Evolutionary conservation across 2,888 invertebrate genomes (phyloP).

Genomic region (Pherbina coryleti): DNA sequence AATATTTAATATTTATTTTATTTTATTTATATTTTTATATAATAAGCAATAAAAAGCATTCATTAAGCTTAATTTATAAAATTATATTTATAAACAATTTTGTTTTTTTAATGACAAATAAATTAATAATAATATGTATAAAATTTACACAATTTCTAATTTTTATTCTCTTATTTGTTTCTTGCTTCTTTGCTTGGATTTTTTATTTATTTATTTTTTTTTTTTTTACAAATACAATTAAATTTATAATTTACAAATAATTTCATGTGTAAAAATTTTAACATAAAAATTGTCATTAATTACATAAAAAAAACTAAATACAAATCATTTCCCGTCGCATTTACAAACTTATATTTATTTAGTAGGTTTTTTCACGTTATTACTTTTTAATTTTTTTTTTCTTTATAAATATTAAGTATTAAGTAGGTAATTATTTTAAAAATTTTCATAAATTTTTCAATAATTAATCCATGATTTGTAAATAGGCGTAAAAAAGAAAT

Average conservation of each 20-base stretch:
- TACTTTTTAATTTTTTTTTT: conserved; percentile 8
- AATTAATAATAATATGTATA: conserved; percentile 35
- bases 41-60: conserved; percentile 45
- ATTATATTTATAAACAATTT: conserved; percentile 35
- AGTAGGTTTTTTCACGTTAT: neutral
- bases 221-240: conserved; percentile 1
- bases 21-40: conserved; percentile 36
- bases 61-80: conserved; percentile 28
- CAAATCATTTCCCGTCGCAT: conserved; percentile 44
- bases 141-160: conserved; percentile 30
- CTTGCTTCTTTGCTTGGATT: neutral
- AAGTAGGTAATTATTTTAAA: conserved; percentile 5
- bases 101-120: conserved; percentile 38
- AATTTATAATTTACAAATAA: conserved; percentile 7
- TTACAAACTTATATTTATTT: conserved; percentile 26
- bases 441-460: neutral
- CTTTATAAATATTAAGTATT: conserved; percentile 10
- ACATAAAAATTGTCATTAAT: conserved; percentile 44
- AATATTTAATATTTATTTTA: conserved; percentile 29
- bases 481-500: conserved; percentile 28
- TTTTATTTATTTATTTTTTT: neutral
- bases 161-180: neutral
- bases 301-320: conserved; percentile 27
- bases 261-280: neutral
- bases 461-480: conserved; percentile 1